Evolutionary conservation across 2,888 invertebrate species (phyloP), one percentile per base, ranked within the genome.

Genomic region (Polydrusus cervinus): DNA sequence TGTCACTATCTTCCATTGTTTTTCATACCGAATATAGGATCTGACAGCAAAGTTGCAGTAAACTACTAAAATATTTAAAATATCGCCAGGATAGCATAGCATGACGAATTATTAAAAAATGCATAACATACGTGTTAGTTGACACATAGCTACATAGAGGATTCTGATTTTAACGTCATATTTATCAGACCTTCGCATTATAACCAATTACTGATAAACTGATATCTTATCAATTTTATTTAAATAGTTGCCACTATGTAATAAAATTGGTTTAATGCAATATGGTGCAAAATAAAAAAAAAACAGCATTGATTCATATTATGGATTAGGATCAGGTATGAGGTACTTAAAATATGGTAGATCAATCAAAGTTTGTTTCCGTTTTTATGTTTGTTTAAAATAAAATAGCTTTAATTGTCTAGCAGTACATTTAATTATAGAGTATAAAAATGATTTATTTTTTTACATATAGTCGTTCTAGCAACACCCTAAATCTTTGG

Each of bases 121-220:
- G 16, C n/a, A 0, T 47, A 43, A n/a, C n/a, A 30, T 73, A 73
- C 73, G 61, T 73, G 73, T 68, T 25, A 53, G 30, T 13, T 34
- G 67, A 68, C 68, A 73, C 73, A 73, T 47, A 62, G 51, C 8
- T 16, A 9, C 14, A 3, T 18, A 16, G 57, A 38, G 16, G 18
- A 66, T 53, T 66, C 38, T 25, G 13, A 25, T 16, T 20, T 47
- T 68, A 43, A 47, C 68, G 62, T 68, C 61, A 73, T 49, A 16
- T 34, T 66, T 14, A 16, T 38, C 18, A 30, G 8, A 57, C 14
- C 14, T 34, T 6, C 14, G 10, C 18, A 14, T 16, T 16, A 16
- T 16, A 10, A 13, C 9, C 16, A 38, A 60, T 60, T 38, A 60
- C 20, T 18, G 51, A n/a, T 60, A 60, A 18, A 60, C 11, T 18